A percentile compares a stretch with the other conserved stretches of the same genome.
Conservation (phyloP, 2,888 invertebrate genomes). For the Mallateleia sp. region DNA sequence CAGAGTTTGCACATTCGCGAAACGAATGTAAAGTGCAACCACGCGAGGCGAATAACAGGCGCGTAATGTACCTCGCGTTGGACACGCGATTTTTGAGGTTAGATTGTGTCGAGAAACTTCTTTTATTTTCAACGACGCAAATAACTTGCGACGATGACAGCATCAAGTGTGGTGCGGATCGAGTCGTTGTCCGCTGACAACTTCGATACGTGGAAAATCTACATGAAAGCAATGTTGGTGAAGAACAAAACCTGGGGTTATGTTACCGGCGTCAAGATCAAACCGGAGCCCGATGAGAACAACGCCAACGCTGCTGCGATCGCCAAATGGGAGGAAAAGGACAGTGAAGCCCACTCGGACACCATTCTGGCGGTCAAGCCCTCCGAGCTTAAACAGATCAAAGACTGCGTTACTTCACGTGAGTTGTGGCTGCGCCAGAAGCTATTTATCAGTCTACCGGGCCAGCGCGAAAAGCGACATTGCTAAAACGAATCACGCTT, state of each 20-base stretch:
- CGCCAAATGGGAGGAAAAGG: constrained; percentile 33
- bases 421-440: constrained; percentile 38
- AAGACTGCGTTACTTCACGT: constrained; percentile 32
- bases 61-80: no score
- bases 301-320: constrained; percentile 4
- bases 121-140: background rate
- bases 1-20: no score
- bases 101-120: no score
- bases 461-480: constrained; percentile 32
- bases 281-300: constrained; percentile 4
- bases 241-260: constrained; percentile 44
- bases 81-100: no score
- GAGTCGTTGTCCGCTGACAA: constrained; percentile 22
- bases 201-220: constrained; percentile 53
- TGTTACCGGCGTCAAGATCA: constrained; percentile 21
- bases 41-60: no score
- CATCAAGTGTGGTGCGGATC: constrained; percentile 20
- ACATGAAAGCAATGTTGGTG: constrained; percentile 26
- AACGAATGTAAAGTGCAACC: no score
- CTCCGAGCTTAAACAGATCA: constrained; percentile 45
- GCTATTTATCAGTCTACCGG: constrained; percentile 37
- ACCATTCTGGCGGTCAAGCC: constrained; percentile 45
- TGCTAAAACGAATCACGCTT: constrained; percentile 27
- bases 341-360: constrained; percentile 39
- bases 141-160: background rate